phyloP scores from a whole-genome alignment of 2,113 vertebrate genomes.

The Ancistrus triradiatus region DNA sequence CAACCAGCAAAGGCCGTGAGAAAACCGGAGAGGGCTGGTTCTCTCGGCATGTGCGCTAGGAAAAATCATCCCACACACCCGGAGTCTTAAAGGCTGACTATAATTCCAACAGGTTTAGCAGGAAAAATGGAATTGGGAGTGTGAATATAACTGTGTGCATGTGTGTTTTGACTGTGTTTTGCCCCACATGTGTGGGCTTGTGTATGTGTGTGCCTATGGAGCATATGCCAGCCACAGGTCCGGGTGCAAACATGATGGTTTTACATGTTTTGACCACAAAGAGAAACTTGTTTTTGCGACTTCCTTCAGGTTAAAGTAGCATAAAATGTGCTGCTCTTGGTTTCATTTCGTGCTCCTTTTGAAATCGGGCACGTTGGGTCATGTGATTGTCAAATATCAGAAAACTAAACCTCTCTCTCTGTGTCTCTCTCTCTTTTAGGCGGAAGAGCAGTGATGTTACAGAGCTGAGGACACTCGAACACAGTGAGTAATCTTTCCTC shows the following conservation, averaged over 20 bases:
- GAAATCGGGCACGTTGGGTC: background rate
- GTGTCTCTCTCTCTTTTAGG: slow-evolving; percentile 70
- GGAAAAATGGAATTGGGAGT: slow-evolving; percentile 59
- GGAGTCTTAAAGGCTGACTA: slow-evolving; percentile 66
- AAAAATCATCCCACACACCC: slow-evolving; percentile 66
- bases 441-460: slow-evolving; percentile 82
- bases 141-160: slow-evolving; percentile 19
- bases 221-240: slow-evolving; percentile 45
- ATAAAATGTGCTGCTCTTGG: background rate
- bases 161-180: background rate
- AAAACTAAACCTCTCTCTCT: slow-evolving; percentile 35
- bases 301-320: slow-evolving; percentile 5
- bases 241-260: slow-evolving; percentile 54
- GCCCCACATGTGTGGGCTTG: slow-evolving; percentile 3
- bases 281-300: slow-evolving; percentile 34
- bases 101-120: slow-evolving; percentile 76
- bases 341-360: background rate
- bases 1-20: slow-evolving; percentile 67
- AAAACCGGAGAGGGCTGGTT: slow-evolving; percentile 64
- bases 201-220: slow-evolving; percentile 32
- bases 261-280: slow-evolving; percentile 47
- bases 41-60: slow-evolving; percentile 64
- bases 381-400: slow-evolving; percentile 10
- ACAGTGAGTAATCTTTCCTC: slow-evolving; percentile 71
- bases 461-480: slow-evolving; percentile 78